Evolutionary conservation across 2,888 invertebrate species (phyloP), one percentile per base, ranked within the genome.

Genomic region (Leptarthrus brevirostris): DNA sequence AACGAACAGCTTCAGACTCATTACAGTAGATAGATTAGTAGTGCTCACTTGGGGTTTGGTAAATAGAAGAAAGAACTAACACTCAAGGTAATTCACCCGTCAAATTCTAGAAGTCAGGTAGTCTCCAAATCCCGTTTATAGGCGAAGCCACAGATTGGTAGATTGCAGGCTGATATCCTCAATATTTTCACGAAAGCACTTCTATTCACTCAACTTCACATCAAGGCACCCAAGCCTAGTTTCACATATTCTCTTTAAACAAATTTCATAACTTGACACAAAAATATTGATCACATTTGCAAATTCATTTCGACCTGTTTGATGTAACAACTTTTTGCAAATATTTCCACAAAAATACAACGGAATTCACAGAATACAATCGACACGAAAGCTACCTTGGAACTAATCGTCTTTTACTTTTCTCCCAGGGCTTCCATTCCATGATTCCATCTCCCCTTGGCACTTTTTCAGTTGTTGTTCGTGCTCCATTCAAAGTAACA

Each of bases 361-460:
- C 8, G 12, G 10, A n/a, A 30, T 12, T 6, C 18, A 14, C 34
- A 34, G 22, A n/a, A 8, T 61, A 30, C 30, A 18, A 22, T 40
- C 34, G 36, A 61, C 40, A 20, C 61, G 36, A 61, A 61, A 61
- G 61, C 40, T 61, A 36, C 40, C 61, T 61, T 61, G 61, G 36
- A 61, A 61, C 61, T 61, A 61, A 61, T 61, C 61, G 18, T 36
- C 61, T 61, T n/a, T 34, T 56, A 26, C 26, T 16, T 56, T 56
- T 30, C 61, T 30, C 20, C 61, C 61, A 61, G 61, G 61, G 61
- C 14, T 18, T 58, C 16, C 36, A 58, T 34, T 16, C 20, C 30
- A 6, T 58, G 30, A 8, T n/a, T n/a, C n/a, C n/a, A n/a, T n/a
- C n/a, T n/a, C n/a, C 30, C 4, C 30, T 30, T 4, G 30, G 30